A percentile compares a stretch with the other conserved stretches of the same genome.
Conservation (phyloP, 2,797 vertebrate species). For the Tympanoctomys barrerae region DNA sequence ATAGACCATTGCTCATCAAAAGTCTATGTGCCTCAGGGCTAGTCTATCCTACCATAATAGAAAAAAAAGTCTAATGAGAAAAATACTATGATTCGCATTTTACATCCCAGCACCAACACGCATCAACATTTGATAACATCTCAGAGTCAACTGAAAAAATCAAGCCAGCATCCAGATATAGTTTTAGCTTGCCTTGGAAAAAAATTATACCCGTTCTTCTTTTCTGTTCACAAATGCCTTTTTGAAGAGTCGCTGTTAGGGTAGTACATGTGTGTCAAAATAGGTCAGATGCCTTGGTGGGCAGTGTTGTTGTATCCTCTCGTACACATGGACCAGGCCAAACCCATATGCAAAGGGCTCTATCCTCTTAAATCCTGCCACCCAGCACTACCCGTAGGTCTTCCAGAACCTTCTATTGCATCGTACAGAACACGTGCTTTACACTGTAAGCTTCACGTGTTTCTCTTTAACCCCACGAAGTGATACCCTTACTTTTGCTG, state of each 20-base stretch:
- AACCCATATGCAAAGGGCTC: neutral
- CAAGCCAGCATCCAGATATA: neutral
- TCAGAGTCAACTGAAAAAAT: conserved; percentile 55
- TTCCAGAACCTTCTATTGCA: too few relatives aligned
- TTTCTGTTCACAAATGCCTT: neutral
- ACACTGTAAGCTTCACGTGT: neutral
- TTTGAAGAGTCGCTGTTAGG: neutral
- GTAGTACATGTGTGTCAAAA: neutral
- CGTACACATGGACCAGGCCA: neutral
- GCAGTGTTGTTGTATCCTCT: neutral
- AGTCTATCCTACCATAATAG: conserved; percentile 12
- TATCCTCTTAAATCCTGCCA: neutral
- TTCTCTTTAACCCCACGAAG: neutral
- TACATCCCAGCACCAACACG: conserved; percentile 72
- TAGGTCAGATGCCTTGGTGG: neutral
- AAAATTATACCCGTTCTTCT: neutral
- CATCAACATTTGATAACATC: conserved; percentile 59
- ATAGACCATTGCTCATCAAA: conserved; percentile 56
- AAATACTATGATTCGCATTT: conserved; percentile 79
- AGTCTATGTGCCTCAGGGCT: neutral
- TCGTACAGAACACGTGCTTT: neutral
- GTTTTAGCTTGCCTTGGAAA: conserved; percentile 50
- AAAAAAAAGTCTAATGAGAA: conserved; percentile 56
- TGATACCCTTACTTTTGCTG: neutral
- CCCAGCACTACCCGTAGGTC: accelerated